Evolutionary conservation across 1,140 invertebrate species (phyloP), one percentile per base, ranked within the genome.

Genomic region (Octopus sinensis): DNA sequence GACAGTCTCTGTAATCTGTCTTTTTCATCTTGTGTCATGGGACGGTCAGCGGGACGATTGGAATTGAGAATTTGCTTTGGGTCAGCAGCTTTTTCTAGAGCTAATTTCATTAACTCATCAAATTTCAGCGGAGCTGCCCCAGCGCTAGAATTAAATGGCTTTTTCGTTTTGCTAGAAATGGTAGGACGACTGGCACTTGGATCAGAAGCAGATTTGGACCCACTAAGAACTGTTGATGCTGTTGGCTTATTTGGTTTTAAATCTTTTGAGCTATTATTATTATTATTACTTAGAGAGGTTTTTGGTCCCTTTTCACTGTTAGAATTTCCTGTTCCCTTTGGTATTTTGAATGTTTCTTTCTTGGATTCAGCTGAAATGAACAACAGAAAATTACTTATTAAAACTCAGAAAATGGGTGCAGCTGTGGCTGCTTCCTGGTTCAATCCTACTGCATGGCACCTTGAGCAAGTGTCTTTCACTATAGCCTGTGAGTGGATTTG

Each of bases 21-120:
- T 73, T 84, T 84, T 51, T 84, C 84, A 30, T 82, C 80, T 56
- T 84, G 82, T 9, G 84, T 81, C 81, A 84, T 80, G 52, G 82
- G 82, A 23, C 81, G 53, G 68, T 43, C 12, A 51, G 6, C 76
- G 52, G 30, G 6, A n/a, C 10, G 9, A 53, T n/a, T 13, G 5
- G n/a, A 9, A 17, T 13, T 5, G 30, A 51, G 5, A 23, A 43
- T 5, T 13, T 12, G 23, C 43, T 52, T 77, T 23, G 76, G 30
- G 17, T 51, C 30, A 13, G 52, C 17, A 77, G 76, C 76, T 77
- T 77, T 77, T 77, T 51, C 23, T 51, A 43, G 13, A 7, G 76
- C 76, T 7, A 52, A 0, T 77, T 51, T 51, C 76, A 52, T 77
- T 7, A 77, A 9, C 23, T 12, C 17, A 9, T 77, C 13, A 77